Base-by-base conservation (phyloP, 2,888 invertebrate species). In the Pyrrhosoma nymphula region DNA sequence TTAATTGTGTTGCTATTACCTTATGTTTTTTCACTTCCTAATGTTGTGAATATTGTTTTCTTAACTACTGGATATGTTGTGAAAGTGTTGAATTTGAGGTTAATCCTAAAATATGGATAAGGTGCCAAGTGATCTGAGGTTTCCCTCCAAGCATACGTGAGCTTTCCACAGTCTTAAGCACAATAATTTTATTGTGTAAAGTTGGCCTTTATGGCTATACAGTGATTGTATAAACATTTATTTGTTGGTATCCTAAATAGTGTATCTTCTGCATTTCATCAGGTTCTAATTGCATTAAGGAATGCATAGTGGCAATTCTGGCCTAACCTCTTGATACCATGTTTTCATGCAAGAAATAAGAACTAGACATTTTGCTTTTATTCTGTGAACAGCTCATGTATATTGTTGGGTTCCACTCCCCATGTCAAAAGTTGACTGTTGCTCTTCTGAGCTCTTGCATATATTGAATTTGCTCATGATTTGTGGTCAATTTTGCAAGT, bases 1-100 rank as follows among this genome's bases (percentile, higher is more conserved):
- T 26, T 93, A 75, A 93, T 63, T 47, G 69, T 69, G 93, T 93
- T 47, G 26, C 93, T 93, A 93, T 69, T 82, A 82, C 35, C 63
- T 93, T 69, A 93, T 63, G 63, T 26, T 93, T 93, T 90, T 26
- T 47, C 93, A 47, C 47, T 47, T 39, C 47, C 93, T 93, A 93
- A 47, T 20, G 18, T 35, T 35, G 93, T 93, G 93, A 93, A 75
- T 69, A 93, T 69, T 47, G 39, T 63, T 30, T 93, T 20, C 47
- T n/a, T 47, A 93, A 69, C 93, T 93, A 93, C 26, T 75, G 93
- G 93, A 93, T 63, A 93, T 60, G 14, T 69, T 93, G 93, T 93
- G 93, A 69, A 93, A 93, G 69, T 69, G 39, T 39, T 93, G 63
- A 47, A 69, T 63, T 47, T 93, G 69, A 89, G 39, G 39, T 93